A percentile compares a stretch with the other conserved stretches of the same genome.
phyloP scores from a whole-genome alignment of 2,113 vertebrate genomes.

The Montifringilla adamsi region DNA sequence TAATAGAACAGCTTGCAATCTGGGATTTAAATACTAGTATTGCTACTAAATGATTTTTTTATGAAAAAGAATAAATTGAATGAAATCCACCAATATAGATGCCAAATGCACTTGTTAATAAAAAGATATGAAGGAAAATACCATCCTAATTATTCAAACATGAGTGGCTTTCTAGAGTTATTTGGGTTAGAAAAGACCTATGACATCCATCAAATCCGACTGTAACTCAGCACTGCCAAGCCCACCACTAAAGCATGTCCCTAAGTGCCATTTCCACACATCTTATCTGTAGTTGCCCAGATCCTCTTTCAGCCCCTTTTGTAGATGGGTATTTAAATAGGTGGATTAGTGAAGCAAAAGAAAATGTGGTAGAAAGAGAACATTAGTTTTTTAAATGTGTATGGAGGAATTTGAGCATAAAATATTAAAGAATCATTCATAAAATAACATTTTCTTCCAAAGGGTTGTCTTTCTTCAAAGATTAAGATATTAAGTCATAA shows the following conservation, averaged over 20 bases:
- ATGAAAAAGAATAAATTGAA: not conserved
- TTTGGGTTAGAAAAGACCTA: not conserved
- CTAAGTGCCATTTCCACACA: fast-evolving
- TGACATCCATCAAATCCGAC: not conserved
- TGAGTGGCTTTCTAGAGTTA: not conserved
- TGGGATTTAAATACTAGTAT: not conserved
- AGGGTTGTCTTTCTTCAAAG: not conserved
- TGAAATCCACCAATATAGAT: not conserved
- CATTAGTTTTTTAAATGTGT: not conserved
- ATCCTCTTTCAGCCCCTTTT: not conserved
- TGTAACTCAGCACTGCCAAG: not conserved
- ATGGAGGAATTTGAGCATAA: not conserved
- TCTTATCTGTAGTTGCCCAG: not conserved
- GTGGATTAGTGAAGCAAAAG: not conserved
- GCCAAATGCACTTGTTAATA: not conserved
- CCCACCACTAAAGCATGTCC: not conserved
- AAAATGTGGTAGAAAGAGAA: not conserved
- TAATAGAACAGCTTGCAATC: not conserved
- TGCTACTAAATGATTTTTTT: not conserved
- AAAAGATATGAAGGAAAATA: not conserved
- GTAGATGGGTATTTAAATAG: not conserved
- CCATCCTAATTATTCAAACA: not conserved
- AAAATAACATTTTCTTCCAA: not conserved
- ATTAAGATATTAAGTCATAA: not conserved
- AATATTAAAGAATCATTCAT: not conserved